Conservation (phyloP, 1,140 invertebrate genomes). For the Neuroterus valhalla region DNA sequence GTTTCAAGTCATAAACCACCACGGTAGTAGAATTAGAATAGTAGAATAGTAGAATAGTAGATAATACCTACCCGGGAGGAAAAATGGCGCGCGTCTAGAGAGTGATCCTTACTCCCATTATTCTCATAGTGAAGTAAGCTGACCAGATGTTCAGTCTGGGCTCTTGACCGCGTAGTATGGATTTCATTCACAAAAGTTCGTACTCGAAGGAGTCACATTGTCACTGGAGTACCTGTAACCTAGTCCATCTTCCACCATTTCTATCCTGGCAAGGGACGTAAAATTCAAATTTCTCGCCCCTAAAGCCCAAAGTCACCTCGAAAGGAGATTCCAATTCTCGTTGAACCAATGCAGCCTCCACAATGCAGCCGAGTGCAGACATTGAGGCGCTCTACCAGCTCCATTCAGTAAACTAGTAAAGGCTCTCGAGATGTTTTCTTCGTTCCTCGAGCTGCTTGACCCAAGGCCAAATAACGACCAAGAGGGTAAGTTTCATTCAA, state of each 20-base stretch:
- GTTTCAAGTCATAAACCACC: constrained; percentile 22
- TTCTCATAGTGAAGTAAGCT: neutral
- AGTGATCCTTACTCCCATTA: constrained; percentile 8
- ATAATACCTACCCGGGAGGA: constrained; percentile 1
- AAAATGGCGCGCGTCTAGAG: constrained; percentile 20
- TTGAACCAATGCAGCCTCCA: neutral
- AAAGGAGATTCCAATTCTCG: constrained; percentile 27
- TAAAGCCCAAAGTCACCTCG: constrained; percentile 19
- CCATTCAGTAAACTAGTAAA: constrained; percentile 21
- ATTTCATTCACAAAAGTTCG: constrained; percentile 29
- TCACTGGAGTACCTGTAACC: constrained; percentile 26
- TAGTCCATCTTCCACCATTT: neutral
- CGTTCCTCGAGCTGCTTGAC: constrained; percentile 16
- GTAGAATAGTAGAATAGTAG: no score
- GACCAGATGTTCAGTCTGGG: constrained; percentile 9
- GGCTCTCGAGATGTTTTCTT: constrained; percentile 30
- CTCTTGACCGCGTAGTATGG: constrained; percentile 11
- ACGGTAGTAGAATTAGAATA: no score
- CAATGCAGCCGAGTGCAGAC: constrained; percentile 17
- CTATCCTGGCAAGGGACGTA: neutral
- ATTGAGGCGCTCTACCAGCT: constrained; percentile 12
- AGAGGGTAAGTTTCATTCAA: constrained; percentile 20
- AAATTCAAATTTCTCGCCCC: constrained; percentile 25
- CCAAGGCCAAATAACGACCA: neutral
- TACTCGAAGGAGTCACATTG: constrained; percentile 17